phyloP scores from a whole-genome alignment of 2,113 vertebrate species.

The Manacus vitellinus region DNA sequence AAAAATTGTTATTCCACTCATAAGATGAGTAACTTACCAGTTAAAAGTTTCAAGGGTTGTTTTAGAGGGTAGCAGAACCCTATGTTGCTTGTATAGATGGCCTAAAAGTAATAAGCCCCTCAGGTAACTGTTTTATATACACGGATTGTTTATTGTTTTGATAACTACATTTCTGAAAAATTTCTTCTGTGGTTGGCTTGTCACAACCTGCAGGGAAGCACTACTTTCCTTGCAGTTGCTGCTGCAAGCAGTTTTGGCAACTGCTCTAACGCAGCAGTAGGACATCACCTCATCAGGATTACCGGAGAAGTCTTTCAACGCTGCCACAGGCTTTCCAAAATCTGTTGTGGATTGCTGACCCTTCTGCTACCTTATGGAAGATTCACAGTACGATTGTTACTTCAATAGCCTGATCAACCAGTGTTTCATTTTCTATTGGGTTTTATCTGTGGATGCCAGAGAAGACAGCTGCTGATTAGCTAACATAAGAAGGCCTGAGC shows the following conservation, averaged over 20 bases:
- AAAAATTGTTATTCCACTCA: neutral
- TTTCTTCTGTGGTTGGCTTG: neutral
- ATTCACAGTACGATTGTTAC: neutral
- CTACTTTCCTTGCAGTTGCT: neutral
- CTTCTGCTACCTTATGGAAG: neutral
- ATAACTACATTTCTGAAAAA: neutral
- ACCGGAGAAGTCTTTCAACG: neutral
- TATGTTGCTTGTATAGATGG: neutral
- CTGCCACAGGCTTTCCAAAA: neutral
- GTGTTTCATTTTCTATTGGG: neutral
- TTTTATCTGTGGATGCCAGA: neutral
- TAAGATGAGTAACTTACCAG: rapidly evolving
- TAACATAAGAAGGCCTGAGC: neutral
- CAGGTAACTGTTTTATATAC: neutral
- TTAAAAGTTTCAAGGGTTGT: neutral
- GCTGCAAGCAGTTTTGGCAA: neutral
- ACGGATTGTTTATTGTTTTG: neutral
- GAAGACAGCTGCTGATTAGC: neutral
- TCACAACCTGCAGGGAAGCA: neutral
- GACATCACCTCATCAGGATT: rapidly evolving
- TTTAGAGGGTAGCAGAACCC: neutral
- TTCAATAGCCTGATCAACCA: neutral
- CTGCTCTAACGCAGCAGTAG: neutral
- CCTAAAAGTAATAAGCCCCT: neutral
- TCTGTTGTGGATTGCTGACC: neutral